Conservation (phyloP, 2,888 invertebrate genomes). For the Scaptomyza tumidula region DNA sequence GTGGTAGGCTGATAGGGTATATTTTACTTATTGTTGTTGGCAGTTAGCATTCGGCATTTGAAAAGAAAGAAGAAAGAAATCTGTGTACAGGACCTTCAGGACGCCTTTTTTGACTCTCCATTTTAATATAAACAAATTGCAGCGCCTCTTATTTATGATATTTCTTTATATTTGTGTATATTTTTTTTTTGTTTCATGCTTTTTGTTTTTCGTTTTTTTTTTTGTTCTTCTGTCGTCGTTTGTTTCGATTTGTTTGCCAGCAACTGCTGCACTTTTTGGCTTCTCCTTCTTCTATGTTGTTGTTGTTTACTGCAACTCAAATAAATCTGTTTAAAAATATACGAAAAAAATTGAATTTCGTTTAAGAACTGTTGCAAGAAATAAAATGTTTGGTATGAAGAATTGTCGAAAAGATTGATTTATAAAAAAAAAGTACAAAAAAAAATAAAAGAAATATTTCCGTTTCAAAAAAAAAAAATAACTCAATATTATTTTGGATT, state of each 20-base stretch:
- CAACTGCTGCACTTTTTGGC: slow-evolving; percentile 25
- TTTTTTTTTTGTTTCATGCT: slow-evolving; percentile 10
- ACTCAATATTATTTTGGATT: too few relatives aligned
- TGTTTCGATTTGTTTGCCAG: slow-evolving; percentile 5
- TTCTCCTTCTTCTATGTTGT: background rate
- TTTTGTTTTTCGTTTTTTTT: slow-evolving; percentile 32
- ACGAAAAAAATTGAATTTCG: background rate
- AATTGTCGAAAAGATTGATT: too few relatives aligned
- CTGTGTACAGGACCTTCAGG: slow-evolving; percentile 54
- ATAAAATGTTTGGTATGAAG: too few relatives aligned
- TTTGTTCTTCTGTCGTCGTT: slow-evolving; percentile 7
- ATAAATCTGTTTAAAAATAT: slow-evolving; percentile 42
- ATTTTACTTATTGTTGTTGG: slow-evolving; percentile 36
- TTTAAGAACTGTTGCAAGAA: background rate
- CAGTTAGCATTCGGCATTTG: slow-evolving; percentile 52
- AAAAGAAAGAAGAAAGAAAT: slow-evolving; percentile 35
- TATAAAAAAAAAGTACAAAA: too few relatives aligned
- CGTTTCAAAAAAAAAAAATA: too few relatives aligned
- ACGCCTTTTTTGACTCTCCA: slow-evolving; percentile 64
- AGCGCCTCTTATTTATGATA: slow-evolving; percentile 76
- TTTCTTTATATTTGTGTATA: slow-evolving; percentile 43
- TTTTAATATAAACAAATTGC: slow-evolving; percentile 82
- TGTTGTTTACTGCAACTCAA: slow-evolving; percentile 21
- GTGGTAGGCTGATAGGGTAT: slow-evolving; percentile 3
- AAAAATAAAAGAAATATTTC: too few relatives aligned